Base-by-base conservation (phyloP, 2,113 vertebrate species). In the Syngnathoides biaculeatus region DNA sequence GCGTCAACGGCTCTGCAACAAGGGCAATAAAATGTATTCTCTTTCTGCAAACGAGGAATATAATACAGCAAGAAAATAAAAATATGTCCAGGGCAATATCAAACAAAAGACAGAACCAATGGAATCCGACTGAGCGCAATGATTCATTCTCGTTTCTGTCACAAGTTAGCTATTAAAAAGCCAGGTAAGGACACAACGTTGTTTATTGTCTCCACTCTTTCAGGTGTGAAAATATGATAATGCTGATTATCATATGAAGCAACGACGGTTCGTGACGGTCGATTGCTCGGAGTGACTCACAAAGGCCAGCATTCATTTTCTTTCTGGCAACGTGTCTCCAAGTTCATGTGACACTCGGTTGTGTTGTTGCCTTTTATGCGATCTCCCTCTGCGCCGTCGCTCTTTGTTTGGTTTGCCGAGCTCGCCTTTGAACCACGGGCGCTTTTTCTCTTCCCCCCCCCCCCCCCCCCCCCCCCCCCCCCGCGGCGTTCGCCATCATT, bases 401-500 rank as follows among this genome's bases (percentile, higher is more conserved):
- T 83, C 82, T 85, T 87, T 89, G 86, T 89, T 87, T 85, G 80
- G 83, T 88, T 88, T 84, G 75, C 81, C 59, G 79, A 81, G 76
- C 81, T 79, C 74, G 78, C 75, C 81, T 90, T 89, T 90, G 86
- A 91, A 87, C 84, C 75, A 72, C 76, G 82, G 85, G 81, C 80
- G 68, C 89, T 87, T 85, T 82, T 77, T 88, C 85, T 86, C 84
- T n/a, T n/a, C n/a, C n/a, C n/a, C n/a, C n/a, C n/a, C n/a, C n/a
- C n/a, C n/a, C n/a, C n/a, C n/a, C n/a, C n/a, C n/a, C n/a, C n/a
- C n/a, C n/a, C n/a, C n/a, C n/a, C n/a, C n/a, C n/a, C n/a, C n/a
- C n/a, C 77, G 84, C 76, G 38, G 78, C 67, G 73, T 65, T 88
- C 77, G 73, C 48, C 68, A 78, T 78, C 76, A 61, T 74, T 82